phyloP scores from a whole-genome alignment of 2,113 vertebrate species.

The Antigone vipio region DNA sequence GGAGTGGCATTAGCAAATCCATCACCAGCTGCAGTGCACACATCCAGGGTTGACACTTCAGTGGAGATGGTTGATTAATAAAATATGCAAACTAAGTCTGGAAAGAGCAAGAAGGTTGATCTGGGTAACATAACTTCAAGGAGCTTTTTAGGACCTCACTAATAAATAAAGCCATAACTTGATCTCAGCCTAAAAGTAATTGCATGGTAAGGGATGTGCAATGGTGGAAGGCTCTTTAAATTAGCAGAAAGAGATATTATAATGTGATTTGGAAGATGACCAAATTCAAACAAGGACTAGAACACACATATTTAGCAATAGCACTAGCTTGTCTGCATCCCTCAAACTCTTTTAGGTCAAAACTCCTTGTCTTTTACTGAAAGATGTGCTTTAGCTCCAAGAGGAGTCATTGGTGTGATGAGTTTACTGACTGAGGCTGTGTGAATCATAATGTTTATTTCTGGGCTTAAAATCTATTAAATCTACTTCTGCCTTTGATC shows the following conservation, averaged over 20 bases:
- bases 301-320: not conserved
- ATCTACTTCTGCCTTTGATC: not conserved
- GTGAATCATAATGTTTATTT: not conserved
- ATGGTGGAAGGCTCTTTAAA: not conserved
- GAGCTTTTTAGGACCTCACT: not conserved
- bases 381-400: not conserved
- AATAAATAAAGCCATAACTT: not conserved
- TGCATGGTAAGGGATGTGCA: not conserved
- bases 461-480: not conserved
- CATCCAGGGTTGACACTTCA: not conserved
- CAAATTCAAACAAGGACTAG: not conserved
- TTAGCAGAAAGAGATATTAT: not conserved
- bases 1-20: not conserved
- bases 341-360: not conserved
- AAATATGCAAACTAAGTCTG: not conserved
- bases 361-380: not conserved
- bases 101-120: not conserved
- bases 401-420: not conserved
- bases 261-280: not conserved
- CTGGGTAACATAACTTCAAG: not conserved
- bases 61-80: not conserved
- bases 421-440: not conserved
- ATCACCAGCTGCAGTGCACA: not conserved
- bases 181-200: not conserved
- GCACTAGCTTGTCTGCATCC: not conserved